Conservation (phyloP, 2,113 vertebrate species). For the Lynx canadensis region DNA sequence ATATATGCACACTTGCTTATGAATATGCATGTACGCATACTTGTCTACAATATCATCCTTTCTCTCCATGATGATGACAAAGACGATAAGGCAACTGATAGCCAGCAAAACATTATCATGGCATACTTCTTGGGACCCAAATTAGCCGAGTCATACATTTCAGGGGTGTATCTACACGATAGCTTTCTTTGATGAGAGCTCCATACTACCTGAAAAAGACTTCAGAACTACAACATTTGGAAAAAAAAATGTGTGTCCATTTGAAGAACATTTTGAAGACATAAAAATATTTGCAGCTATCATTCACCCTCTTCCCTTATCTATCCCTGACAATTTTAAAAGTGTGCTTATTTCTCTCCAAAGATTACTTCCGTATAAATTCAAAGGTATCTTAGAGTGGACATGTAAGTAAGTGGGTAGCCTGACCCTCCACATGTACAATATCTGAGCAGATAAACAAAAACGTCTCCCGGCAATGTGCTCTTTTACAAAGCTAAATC, state of each 20-base stretch:
- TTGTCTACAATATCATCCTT: not conserved
- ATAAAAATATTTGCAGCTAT: not conserved
- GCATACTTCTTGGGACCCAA: not conserved
- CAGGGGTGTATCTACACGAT: not conserved
- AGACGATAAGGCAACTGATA: not conserved
- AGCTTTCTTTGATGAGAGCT: not conserved
- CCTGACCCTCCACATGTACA: not conserved
- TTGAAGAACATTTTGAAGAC: not conserved
- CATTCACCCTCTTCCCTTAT: not conserved
- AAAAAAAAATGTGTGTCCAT: rapidly evolving
- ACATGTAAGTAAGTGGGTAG: not conserved
- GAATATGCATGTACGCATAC: too few species aligned
- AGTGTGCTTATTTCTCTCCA: not conserved
- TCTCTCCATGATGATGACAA: not conserved
- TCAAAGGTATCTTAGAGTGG: not conserved
- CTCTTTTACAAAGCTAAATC: not conserved
- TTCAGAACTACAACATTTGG: not conserved
- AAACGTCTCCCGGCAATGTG: not conserved
- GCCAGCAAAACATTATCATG: not conserved
- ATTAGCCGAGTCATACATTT: not conserved
- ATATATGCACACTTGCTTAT: not conserved
- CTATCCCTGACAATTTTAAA: not conserved
- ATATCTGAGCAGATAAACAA: slow-evolving; percentile 61
- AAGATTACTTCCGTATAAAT: not conserved
- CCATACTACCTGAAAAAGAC: not conserved